A percentile compares a stretch with the other conserved stretches of the same genome.
phyloP scores from a whole-genome alignment of 2,113 vertebrate genomes.

The Pseudonaja textilis region DNA sequence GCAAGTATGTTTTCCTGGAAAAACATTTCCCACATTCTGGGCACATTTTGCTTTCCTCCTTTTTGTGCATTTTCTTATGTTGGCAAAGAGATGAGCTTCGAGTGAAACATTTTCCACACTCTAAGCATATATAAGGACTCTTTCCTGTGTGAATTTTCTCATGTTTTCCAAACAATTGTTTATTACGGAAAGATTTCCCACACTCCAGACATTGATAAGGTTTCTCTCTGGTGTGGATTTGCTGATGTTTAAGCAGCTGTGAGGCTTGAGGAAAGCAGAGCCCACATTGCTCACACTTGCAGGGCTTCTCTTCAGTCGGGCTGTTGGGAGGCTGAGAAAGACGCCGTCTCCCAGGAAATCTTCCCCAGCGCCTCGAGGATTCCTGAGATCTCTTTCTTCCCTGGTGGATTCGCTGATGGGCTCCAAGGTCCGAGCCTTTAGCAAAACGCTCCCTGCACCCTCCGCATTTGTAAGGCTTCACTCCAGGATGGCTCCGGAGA shows the following conservation, averaged over 20 bases:
- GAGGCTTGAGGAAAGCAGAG: background rate
- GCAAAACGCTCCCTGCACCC: background rate
- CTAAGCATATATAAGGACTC: background rate
- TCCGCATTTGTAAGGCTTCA: background rate
- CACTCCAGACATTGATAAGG: background rate
- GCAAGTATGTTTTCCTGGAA: background rate
- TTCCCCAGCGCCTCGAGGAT: background rate
- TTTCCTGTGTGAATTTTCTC: background rate
- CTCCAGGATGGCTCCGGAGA: too few species aligned
- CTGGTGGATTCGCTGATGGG: background rate
- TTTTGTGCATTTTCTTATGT: background rate
- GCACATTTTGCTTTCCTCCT: background rate
- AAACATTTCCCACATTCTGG: background rate
- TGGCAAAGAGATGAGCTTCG: background rate
- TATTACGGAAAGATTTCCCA: background rate
- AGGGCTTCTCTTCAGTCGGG: background rate
- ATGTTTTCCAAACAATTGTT: background rate
- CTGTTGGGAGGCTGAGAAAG: background rate
- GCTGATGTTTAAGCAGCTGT: background rate
- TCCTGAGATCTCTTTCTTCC: background rate
- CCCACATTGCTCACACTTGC: background rate
- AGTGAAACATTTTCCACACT: background rate
- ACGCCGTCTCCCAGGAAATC: background rate
- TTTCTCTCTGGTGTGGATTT: background rate
- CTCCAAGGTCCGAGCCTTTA: background rate